These are phyloP conservation scores for Heliornis fulica DNA, from an alignment of 2,113 vertebrate species.

Conservation along the genomic window DNA sequence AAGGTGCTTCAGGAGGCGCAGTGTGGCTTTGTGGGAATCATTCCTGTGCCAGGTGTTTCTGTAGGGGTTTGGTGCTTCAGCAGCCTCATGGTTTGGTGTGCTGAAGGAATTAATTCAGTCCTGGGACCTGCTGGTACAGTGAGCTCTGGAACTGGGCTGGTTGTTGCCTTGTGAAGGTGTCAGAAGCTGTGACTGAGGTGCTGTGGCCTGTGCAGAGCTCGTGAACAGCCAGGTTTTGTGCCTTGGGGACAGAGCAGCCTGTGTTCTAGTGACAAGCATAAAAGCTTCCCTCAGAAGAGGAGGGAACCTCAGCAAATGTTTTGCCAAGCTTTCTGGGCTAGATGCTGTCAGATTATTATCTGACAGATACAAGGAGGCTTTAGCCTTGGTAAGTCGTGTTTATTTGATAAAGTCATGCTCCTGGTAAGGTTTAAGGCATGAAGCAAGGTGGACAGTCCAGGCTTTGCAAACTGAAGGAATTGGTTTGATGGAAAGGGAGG, in stretches of 20 bases:
- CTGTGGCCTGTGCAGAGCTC: neutral
- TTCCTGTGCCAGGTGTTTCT: rapidly evolving
- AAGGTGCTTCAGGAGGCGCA: neutral
- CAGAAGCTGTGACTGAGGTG: neutral
- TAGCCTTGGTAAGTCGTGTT: neutral
- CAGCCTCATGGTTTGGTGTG: rapidly evolving
- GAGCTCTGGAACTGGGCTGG: neutral
- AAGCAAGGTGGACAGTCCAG: neutral
- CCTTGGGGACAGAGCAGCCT: neutral
- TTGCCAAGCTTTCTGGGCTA: neutral
- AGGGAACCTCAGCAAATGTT: neutral
- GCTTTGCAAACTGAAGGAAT: neutral
- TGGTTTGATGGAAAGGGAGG: neutral
- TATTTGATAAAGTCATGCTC: neutral
- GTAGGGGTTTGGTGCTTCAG: neutral
- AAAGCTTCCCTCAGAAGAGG: neutral
- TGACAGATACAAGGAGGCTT: neutral
- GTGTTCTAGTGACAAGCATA: neutral
- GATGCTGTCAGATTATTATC: neutral
- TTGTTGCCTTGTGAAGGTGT: neutral
- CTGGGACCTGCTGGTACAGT: neutral
- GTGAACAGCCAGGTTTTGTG: neutral
- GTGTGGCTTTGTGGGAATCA: neutral
- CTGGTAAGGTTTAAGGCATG: no score
- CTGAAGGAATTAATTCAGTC: neutral